phyloP scores from a whole-genome alignment of 2,797 vertebrate genomes.

The Artibeus lituratus region DNA sequence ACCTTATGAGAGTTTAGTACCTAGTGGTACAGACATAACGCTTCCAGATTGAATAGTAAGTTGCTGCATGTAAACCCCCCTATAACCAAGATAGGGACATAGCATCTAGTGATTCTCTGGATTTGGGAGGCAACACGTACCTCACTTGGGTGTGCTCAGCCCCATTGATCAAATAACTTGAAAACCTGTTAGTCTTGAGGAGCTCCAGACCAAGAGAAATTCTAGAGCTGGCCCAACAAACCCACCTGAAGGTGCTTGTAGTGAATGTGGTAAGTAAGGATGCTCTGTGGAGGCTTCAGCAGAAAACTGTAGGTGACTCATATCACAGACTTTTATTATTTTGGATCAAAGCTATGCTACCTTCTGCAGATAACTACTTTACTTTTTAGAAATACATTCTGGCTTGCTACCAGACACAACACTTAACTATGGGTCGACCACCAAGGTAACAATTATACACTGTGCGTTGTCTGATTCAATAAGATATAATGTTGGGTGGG shows the following conservation, averaged over 20 bases:
- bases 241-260: neutral
- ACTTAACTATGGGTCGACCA: neutral
- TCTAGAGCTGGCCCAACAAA: neutral
- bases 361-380: neutral
- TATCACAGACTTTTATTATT: neutral
- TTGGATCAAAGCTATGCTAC: neutral
- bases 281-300: neutral
- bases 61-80: neutral
- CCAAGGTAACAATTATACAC: neutral
- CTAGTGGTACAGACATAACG: neutral
- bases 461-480: neutral
- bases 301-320: neutral
- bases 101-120: neutral
- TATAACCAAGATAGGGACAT: neutral
- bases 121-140: neutral
- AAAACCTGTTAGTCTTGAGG: slow-evolving; percentile 3
- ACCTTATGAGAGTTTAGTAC: neutral
- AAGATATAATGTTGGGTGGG: neutral
- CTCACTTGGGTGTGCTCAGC: neutral
- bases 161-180: neutral
- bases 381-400: neutral
- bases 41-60: neutral
- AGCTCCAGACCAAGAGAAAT: neutral
- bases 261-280: neutral
- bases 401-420: neutral